phyloP scores from a whole-genome alignment of 2,888 invertebrate species.

The Rhagonycha fulva region DNA sequence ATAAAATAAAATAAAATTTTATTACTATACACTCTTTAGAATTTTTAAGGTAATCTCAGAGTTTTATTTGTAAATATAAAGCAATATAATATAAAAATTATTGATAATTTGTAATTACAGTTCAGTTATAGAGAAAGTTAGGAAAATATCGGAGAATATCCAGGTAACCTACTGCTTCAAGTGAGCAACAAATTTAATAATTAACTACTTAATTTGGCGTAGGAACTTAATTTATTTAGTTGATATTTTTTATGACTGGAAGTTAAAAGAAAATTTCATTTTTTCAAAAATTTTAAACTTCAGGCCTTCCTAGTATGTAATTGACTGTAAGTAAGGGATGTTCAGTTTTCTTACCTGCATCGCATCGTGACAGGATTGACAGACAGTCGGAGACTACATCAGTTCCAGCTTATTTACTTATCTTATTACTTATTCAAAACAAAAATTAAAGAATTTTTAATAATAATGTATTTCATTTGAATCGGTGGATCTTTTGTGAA shows the following conservation, averaged over 20 bases:
- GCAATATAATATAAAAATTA: not conserved
- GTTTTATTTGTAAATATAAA: no score
- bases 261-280: not conserved
- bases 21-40: not conserved
- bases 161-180: conserved; percentile 4
- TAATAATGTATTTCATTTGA: not conserved
- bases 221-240: not conserved
- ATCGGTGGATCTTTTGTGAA: not conserved
- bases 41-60: not conserved
- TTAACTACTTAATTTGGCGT: not conserved
- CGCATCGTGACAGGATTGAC: not conserved
- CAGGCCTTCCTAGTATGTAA: no score
- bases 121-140: not conserved
- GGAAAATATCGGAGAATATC: not conserved
- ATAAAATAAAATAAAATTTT: not conserved
- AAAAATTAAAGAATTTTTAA: no score
- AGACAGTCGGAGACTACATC: not conserved
- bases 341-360: not conserved
- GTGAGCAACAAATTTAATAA: not conserved
- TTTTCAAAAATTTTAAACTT: not conserved
- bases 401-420: no score
- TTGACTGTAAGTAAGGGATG: not conserved
- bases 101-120: not conserved
- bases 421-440: no score
- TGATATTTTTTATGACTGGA: not conserved